Evolutionary conservation across 2,888 invertebrate species (phyloP).

Genomic region (Papilio gigon): DNA sequence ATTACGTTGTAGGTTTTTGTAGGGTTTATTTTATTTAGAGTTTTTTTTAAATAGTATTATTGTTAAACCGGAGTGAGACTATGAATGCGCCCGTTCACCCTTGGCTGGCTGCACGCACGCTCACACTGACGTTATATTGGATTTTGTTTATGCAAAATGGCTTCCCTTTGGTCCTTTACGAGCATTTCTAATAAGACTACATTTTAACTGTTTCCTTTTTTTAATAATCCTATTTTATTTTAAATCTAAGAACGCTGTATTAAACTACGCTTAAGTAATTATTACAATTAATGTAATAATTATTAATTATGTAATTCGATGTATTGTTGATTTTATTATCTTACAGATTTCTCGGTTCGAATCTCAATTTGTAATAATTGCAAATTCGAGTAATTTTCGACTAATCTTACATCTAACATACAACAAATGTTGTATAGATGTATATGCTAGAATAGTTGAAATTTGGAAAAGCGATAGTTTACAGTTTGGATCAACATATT

Average conservation of each 20-base stretch:
- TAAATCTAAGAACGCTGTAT: constrained; percentile 13
- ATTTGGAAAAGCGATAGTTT: too few species aligned
- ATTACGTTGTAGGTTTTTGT: too few species aligned
- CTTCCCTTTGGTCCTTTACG: constrained; percentile 59
- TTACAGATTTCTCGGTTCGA: too few species aligned
- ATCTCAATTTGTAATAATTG: too few species aligned
- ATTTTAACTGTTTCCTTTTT: constrained; percentile 38
- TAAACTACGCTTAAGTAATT: neutral
- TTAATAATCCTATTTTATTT: constrained; percentile 32
- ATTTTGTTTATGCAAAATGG: constrained; percentile 75
- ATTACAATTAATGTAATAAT: too few species aligned
- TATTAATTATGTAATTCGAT: too few species aligned
- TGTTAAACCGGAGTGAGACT: constrained; percentile 44
- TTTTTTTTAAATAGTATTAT: neutral
- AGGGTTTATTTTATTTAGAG: neutral
- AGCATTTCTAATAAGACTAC: constrained; percentile 43
- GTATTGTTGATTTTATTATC: too few species aligned
- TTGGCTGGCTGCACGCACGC: constrained; percentile 51
- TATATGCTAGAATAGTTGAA: too few species aligned
- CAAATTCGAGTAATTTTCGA: too few species aligned
- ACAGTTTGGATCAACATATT: too few species aligned
- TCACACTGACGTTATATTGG: constrained; percentile 64
- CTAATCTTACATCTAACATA: too few species aligned
- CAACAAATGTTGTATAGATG: too few species aligned
- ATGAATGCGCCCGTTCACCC: constrained; percentile 54